Base-by-base conservation (phyloP, 2,113 vertebrate genomes). In the Tricholaema leucomelas region DNA sequence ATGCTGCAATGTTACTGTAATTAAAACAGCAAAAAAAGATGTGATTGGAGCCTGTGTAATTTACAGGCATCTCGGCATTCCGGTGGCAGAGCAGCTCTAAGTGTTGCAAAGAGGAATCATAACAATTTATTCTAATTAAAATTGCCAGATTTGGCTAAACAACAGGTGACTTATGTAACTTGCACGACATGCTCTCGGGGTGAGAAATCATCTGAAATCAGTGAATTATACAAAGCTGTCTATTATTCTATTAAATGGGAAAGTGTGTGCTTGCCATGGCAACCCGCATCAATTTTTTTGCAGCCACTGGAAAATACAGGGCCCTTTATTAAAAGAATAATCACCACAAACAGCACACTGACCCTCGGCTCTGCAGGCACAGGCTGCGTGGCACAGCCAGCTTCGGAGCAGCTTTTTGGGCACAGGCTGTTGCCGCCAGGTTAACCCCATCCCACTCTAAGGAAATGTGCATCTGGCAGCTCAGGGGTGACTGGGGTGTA, bases 51-150 rank as follows among this genome's bases (percentile, higher is more conserved):
- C 95, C 90, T 2, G 15, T 87, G 58, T 96, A 95, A 92, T 97
- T 96, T 96, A 90, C 87, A 90, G 92, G 87, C 82, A 82, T 96
- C 79, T 96, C 35, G 13, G 71, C 85, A 87, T 91, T 94, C 92
- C 63, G 36, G 74, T 94, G 72, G 82, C 92, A 93, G 67, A 75
- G 82, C 90, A 90, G 83, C 86, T 81, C 72, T 38, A 80, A 92
- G 83, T 78, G 85, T 95, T 88, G 91, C 59, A 36, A 94, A 84
- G 89, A 91, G 90, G 81, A 92, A 88, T 94, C 93, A 55, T 88
- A 93, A 90, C 91, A 95, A 95, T 93, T 93, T 90, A 86, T 96
- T 89, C 73, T 92, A 96, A 97, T 97, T 97, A 96, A 96, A 97
- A 96, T 95, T 92, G 94, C 93, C 91, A 95, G 92, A 94, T 91